Percentiles rank a stretch among this genome's conserved stretches.
phyloP scores from a whole-genome alignment of 2,888 invertebrate species.

The Chymomyza amoena region DNA sequence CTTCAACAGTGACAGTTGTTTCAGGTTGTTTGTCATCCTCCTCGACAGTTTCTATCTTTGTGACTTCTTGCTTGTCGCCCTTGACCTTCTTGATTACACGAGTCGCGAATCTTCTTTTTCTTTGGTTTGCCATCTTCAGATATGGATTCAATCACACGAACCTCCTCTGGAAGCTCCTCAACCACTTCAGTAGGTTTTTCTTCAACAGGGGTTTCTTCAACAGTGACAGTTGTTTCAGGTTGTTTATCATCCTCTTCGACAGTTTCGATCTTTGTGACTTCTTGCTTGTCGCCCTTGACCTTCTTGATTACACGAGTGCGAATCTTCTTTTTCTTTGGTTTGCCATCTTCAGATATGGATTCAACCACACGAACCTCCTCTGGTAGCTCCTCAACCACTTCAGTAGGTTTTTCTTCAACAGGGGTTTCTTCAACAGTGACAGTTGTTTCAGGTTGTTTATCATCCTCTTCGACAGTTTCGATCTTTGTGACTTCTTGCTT shows the following conservation, averaged over 20 bases:
- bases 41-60: constrained; percentile 68
- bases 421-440: constrained; percentile 31
- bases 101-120: constrained; percentile 67
- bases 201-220: constrained; percentile 37
- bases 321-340: constrained; percentile 45
- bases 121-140: constrained; percentile 54
- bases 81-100: constrained; percentile 56
- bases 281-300: constrained; percentile 74
- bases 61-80: constrained; percentile 63
- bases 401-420: constrained; percentile 32
- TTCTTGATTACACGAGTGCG: constrained; percentile 70
- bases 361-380: constrained; percentile 44
- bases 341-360: constrained; percentile 63
- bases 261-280: constrained; percentile 78
- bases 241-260: constrained; percentile 76
- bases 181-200: constrained; percentile 26
- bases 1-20: constrained; percentile 65
- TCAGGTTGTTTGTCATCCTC: constrained; percentile 73
- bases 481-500: constrained; percentile 72
- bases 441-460: constrained; percentile 73
- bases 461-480: constrained; percentile 72
- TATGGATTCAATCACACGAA: constrained; percentile 31
- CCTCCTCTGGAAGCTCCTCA: constrained; percentile 73
- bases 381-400: constrained; percentile 33
- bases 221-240: constrained; percentile 72